phyloP scores from a whole-genome alignment of 1,140 invertebrate genomes.

The Arctopsyche grandis region DNA sequence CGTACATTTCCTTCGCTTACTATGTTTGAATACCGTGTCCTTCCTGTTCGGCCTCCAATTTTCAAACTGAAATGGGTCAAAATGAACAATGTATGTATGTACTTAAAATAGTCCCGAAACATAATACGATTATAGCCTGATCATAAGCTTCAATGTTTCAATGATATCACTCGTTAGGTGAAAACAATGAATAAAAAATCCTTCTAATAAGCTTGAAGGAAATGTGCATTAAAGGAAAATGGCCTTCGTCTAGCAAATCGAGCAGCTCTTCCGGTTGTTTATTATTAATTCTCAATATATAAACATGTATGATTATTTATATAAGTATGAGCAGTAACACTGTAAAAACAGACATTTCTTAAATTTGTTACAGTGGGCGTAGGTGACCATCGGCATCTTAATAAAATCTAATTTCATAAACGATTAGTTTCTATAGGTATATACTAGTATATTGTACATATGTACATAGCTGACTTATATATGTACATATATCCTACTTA shows the following conservation, averaged over 20 bases:
- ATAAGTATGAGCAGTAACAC: background rate
- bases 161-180: too few relatives aligned
- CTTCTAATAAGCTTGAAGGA: background rate
- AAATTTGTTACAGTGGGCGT: background rate
- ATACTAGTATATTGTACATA: too few relatives aligned
- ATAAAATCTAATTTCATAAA: too few relatives aligned
- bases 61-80: background rate
- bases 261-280: slow-evolving; percentile 16
- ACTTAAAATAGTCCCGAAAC: too few relatives aligned
- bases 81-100: too few relatives aligned
- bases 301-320: background rate
- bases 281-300: background rate
- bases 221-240: slow-evolving; percentile 28
- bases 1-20: background rate
- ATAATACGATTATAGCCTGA: too few relatives aligned
- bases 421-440: too few relatives aligned
- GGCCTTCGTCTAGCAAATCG: slow-evolving; percentile 13
- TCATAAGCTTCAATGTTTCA: too few relatives aligned
- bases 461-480: too few relatives aligned
- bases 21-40: background rate
- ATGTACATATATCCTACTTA: too few relatives aligned
- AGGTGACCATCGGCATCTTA: background rate
- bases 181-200: too few relatives aligned
- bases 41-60: background rate
- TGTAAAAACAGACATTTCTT: background rate